Evolutionary conservation across 2,797 vertebrate species (phyloP), one percentile per base, ranked within the genome.

Genomic region (Tokudaia tokunoshimensis): DNA sequence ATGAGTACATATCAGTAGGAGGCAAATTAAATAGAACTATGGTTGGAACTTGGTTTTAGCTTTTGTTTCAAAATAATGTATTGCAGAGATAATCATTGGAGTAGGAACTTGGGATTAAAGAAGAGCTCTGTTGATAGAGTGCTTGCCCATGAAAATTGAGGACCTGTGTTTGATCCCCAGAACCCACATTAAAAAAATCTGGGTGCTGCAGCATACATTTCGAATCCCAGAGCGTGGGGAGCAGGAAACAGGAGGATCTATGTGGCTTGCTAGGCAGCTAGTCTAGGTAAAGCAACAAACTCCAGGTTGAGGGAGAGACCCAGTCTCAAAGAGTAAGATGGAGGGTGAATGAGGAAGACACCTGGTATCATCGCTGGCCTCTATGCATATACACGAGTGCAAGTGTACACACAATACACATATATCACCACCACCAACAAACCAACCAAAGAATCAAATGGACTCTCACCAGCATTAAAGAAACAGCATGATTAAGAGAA

Each of bases 31-130:
- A 52, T 78, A 90, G 72, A 94, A 70, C 55, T 92, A 55, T 97
- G 80, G 13, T 74, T 95, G 22, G 59, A 72, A 82, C 31, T 91
- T 94, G 91, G 57, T 44, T 82, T 90, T 63, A 47, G 47, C 34
- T 84, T 94, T 61, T 78, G 31, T 92, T 97, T 96, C 52, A 85
- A 55, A 87, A 57, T 74, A 81, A 72, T n/a, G 47, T 11, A 41
- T 55, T 89, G 34, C 65, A 50, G 81, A 92, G 6, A 2, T 93
- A 85, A 47, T 4, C 2, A 22, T 82, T 83, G 83, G 93, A 92
- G 34, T 84, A 87, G 57, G 7, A 41, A 87, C 59, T 91, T 74
- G 29, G n/a, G 15, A 4, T n/a, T 41, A 41, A 52, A 3, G 55
- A n/a, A 17, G 9, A 74, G 2, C 19, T 74, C n/a, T 26, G n/a